Evolutionary conservation across 2,113 vertebrate species (phyloP).

Genomic region (Tinamus guttatus): DNA sequence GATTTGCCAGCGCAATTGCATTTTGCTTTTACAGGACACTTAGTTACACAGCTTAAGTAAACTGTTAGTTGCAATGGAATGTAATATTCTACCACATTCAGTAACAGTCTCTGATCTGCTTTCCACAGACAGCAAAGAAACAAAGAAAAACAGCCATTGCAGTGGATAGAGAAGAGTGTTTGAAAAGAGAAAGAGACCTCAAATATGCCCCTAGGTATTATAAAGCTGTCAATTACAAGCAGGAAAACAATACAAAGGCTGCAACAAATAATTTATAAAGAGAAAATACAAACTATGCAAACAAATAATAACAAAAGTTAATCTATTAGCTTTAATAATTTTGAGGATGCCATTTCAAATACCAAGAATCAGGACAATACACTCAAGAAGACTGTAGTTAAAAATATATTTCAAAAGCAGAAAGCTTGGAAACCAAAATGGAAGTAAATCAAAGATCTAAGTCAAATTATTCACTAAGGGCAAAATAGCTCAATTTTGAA

Average conservation of each 20-base stretch:
- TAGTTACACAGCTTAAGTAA: constrained; percentile 73
- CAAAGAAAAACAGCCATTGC: constrained; percentile 81
- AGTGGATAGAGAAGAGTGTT: constrained; percentile 72
- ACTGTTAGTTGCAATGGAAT: constrained; percentile 76
- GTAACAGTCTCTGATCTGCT: constrained; percentile 80
- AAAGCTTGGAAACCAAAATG: constrained; percentile 54
- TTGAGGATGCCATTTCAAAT: neutral
- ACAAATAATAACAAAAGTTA: constrained; percentile 52
- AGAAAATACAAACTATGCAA: constrained; percentile 47
- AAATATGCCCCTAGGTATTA: constrained; percentile 76
- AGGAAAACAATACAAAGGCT: constrained; percentile 73
- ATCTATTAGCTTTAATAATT: neutral
- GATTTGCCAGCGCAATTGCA: constrained; percentile 66
- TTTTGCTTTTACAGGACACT: constrained; percentile 70
- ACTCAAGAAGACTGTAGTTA: neutral
- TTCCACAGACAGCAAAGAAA: constrained; percentile 81
- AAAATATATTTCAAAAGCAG: constrained; percentile 11
- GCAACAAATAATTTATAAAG: constrained; percentile 71
- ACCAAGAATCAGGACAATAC: neutral
- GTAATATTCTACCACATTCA: constrained; percentile 71
- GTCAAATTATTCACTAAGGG: constrained; percentile 32
- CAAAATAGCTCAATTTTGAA: constrained; percentile 63
- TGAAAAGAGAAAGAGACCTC: constrained; percentile 82
- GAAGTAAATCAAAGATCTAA: constrained; percentile 51
- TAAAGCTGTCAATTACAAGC: constrained; percentile 82